Base-by-base conservation (phyloP, 2,797 vertebrate genomes). In the Catharus ustulatus region DNA sequence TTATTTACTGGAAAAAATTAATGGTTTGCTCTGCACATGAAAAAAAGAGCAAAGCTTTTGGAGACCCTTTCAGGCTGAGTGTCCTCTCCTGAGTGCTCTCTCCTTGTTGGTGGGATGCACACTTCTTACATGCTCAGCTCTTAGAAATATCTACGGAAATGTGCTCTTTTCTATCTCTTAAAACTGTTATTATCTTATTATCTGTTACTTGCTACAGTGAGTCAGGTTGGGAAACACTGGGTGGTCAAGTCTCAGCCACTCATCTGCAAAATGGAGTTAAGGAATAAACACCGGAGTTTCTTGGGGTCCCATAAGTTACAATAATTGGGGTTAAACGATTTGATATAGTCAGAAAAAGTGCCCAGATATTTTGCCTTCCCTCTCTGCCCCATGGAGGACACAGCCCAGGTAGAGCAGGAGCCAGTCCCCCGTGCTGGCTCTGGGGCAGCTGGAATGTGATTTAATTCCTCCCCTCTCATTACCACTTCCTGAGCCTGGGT, bases 1-100 rank as follows among this genome's bases (percentile, higher is more conserved):
- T 95, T 84, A 82, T 89, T 93, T 6, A 7, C 62, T 43, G 12
- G 58, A 75, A 62, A 89, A 94, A 94, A 95, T 76, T 58, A 79
- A 85, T 83, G 52, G 48, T 81, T 94, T 92, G 61, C 74, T 88
- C 34, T 4, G 9, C 43, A 32, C 6, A 1, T 54, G 63, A 66
- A 59, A 71, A 52, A 54, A 75, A 51, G 29, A 69, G 38, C 49
- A 29, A 46, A 69, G 46, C 24, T 57, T 23, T 67, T 74, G 63
- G 59, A 83, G 78, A 80, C 21, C 63, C 12, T 63, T 75, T 46
- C 4, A 3, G 69, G 46, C 46, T 64, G 57, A 46, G 52, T 12
- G 2, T 40, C 67, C 64, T 88, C 71, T 40, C 71, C 49, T 0
- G 5, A 40, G 40, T 84, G 51, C 74, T 89, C 36, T n/a, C 55